Base-by-base conservation (phyloP, 1,140 invertebrate genomes). In the Papilio polyxenes region DNA sequence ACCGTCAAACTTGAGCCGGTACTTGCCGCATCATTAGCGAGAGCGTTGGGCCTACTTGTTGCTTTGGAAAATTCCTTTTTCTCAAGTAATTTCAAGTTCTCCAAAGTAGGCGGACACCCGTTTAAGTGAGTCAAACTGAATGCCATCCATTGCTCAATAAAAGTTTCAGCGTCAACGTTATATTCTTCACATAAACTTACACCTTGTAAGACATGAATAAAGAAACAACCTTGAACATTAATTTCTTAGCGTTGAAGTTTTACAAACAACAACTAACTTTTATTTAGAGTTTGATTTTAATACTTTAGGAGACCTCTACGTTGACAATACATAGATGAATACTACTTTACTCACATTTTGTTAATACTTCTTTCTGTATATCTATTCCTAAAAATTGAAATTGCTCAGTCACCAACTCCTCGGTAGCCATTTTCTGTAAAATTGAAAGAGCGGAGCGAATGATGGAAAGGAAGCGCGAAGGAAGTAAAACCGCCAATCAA, bases 91-190 rank as follows among this genome's bases (percentile, higher is more conserved):
- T 95, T 92, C 49, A 97, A 92, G 86, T 95, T 93, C 37, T 95
- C 95, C 23, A 95, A 79, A 75, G 95, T 95, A 23, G 96, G 96
- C 44, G 95, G 90, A 0, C 95, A 95, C 20, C 95, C 95, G 81
- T 95, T 94, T 80, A 96, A 91, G 88, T 96, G 88, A 15, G 96
- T 96, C 81, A 96, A 90, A 85, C 95, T 96, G 84, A 95, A 96
- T 15, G 96, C 96, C 93, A 96, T 95, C 96, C 96, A 97, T 93
- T 95, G 95, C 87, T 96, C 96, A 80, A 95, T 96, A 85, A 96
- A 95, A 87, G 96, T 95, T 88, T 96, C 96, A 76, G 96, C 95
- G 82, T 96, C 95, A n/a, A 96, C 89, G 87, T 95, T 92, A 84
- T 96, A 95, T 77, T 92, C 91, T 82, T 94, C 88, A 86, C 96